These are phyloP conservation scores for Phytoseiulus persimilis DNA, from an alignment of 2,888 invertebrate species.

Conservation along the genomic window DNA sequence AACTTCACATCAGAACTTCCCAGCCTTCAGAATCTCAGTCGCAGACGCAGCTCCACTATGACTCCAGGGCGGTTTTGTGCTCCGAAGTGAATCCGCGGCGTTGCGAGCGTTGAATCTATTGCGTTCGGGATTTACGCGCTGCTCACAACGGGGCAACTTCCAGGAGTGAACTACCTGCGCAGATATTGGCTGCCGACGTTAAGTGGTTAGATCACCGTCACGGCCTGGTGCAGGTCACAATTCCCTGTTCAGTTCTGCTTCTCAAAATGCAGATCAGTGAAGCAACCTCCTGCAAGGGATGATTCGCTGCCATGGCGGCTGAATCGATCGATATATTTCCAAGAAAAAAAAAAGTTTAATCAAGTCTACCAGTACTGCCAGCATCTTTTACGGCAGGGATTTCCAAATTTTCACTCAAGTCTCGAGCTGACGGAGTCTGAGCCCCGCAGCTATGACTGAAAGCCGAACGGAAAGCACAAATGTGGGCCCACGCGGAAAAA, in stretches of 20 bases:
- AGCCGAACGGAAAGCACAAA: too few relatives aligned
- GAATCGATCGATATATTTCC: too few relatives aligned
- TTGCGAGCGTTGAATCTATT: background rate
- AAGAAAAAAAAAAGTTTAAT: too few relatives aligned
- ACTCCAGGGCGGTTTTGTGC: background rate
- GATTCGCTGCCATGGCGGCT: too few relatives aligned
- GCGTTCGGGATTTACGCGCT: background rate
- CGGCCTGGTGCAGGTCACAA: background rate
- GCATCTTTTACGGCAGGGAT: too few relatives aligned
- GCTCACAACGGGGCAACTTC: background rate
- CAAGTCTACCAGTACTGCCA: too few relatives aligned
- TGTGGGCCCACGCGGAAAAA: too few relatives aligned
- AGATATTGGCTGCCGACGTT: background rate
- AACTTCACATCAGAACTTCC: background rate
- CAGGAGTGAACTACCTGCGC: background rate
- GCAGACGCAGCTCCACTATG: too few relatives aligned
- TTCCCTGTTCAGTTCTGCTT: background rate
- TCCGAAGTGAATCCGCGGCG: background rate
- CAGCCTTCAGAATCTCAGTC: background rate
- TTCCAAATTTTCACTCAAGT: too few relatives aligned
- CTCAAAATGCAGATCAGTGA: background rate
- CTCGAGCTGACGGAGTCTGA: too few relatives aligned
- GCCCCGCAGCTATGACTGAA: too few relatives aligned
- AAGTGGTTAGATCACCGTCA: background rate
- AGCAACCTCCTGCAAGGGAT: background rate